Base-by-base conservation (phyloP, 2,113 vertebrate species). In the Clarias batrachus region DNA sequence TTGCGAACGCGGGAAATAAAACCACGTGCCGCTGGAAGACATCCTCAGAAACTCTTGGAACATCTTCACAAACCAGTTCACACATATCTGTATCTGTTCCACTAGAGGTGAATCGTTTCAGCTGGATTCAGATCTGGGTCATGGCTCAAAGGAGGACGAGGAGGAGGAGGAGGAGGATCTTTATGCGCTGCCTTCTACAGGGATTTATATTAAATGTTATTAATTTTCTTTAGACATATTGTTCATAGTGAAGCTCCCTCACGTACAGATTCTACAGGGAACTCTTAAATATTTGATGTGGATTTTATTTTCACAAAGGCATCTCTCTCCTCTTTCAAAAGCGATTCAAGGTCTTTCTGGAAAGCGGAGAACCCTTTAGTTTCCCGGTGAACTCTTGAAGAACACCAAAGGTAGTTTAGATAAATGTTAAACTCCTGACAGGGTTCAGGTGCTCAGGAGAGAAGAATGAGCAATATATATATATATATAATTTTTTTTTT, bases 81-180 rank as follows among this genome's bases (percentile, higher is more conserved):
- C 78, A n/a, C 74, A 78, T 56, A 78, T 62, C 78, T 60, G 10
- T 80, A 78, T 62, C 78, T 60, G 10, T 80, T 54, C 56, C 11
- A 25, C 21, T 54, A 4, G 41, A 76, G 56, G 17, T 62, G 78
- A 59, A 37, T 2, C 17, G 7, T 60, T 60, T 37, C 16, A 60
- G 74, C 48, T 17, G 77, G 56, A 60, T 60, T 60, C 56, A 60
- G 56, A 80, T 80, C 56, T 80, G 78, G 78, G 78, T 62, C 78
- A 81, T 7, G 57, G 78, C 59, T 62, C 59, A 25, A 13, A 17
- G 30, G 68, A 71, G 30, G 30, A 48, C 48, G 48, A 48, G 48
- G 48, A 48, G 48, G 48, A 17, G 30, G 78, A 62, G 30, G 21
- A 81, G 30, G 78, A 41, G 73, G 73, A n/a, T 62, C 57, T 13